Evolutionary conservation across 2,888 invertebrate genomes (phyloP).

Genomic region (Pycnomerus fuliginosus): DNA sequence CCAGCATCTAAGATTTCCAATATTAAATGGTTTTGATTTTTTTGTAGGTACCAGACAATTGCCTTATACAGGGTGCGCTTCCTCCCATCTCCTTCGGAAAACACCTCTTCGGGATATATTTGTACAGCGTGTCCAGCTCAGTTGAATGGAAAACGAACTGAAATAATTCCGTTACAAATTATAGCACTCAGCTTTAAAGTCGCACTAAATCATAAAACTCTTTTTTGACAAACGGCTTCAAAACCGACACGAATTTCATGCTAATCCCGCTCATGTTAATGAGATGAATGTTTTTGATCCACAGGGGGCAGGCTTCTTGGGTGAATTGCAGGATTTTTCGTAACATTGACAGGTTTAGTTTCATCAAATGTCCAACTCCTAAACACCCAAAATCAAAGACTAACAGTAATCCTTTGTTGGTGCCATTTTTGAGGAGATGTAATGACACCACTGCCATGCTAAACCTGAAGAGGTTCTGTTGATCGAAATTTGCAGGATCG

Average conservation of each 20-base stretch:
- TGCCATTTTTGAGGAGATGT: too few species aligned
- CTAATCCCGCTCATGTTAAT: slow-evolving; percentile 54
- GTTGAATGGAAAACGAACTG: slow-evolving; percentile 19
- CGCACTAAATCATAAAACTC: slow-evolving; percentile 46
- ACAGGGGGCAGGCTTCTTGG: slow-evolving; percentile 57
- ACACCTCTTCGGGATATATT: slow-evolving; percentile 57
- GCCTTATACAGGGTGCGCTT: slow-evolving; percentile 4
- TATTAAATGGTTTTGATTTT: too few species aligned
- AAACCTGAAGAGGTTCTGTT: too few species aligned
- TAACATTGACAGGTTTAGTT: too few species aligned
- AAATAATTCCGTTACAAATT: slow-evolving; percentile 2
- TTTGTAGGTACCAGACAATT: neutral
- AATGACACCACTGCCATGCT: too few species aligned
- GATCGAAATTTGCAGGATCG: too few species aligned
- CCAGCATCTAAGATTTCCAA: too few species aligned
- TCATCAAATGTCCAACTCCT: too few species aligned
- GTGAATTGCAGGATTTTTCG: too few species aligned
- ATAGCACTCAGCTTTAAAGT: neutral
- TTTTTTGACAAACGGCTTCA: slow-evolving; percentile 58
- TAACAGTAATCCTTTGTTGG: too few species aligned
- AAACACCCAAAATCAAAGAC: too few species aligned
- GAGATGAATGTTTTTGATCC: slow-evolving; percentile 55
- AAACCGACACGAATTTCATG: slow-evolving; percentile 54
- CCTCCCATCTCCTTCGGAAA: slow-evolving; percentile 68
- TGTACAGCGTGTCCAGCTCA: slow-evolving; percentile 33